These are phyloP conservation scores for Platysternon megacephalum DNA, from an alignment of 2,113 vertebrate species.

Conservation along the genomic window DNA sequence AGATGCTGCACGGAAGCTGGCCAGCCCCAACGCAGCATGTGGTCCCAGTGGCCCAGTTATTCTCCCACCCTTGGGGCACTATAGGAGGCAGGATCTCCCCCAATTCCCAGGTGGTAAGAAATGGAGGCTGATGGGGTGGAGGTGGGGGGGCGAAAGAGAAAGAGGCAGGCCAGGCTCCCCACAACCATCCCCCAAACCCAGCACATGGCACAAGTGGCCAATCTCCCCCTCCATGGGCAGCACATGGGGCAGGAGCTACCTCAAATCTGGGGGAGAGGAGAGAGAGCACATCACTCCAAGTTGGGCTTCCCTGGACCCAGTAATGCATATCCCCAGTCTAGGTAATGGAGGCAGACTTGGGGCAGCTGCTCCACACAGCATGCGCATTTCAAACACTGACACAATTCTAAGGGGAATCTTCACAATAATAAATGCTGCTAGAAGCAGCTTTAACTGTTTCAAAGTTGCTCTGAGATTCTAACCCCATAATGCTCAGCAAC, in stretches of 20 bases:
- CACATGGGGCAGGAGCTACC: background rate
- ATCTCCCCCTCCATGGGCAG: background rate
- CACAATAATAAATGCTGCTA: background rate
- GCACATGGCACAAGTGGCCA: background rate
- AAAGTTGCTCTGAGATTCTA: background rate
- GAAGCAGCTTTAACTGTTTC: background rate
- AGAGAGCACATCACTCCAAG: background rate
- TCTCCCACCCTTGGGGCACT: background rate
- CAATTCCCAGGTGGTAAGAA: background rate
- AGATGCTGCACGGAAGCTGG: background rate
- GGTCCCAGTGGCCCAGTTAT: background rate
- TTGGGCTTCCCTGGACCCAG: background rate
- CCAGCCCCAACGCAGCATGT: background rate
- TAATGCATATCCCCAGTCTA: background rate
- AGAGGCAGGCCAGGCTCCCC: background rate
- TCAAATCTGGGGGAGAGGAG: background rate
- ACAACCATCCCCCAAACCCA: background rate
- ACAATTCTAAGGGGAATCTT: background rate
- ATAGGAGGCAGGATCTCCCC: background rate
- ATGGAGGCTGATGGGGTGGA: background rate
- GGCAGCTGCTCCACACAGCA: background rate
- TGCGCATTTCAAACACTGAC: background rate
- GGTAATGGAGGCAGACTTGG: background rate
- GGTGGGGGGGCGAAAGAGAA: fast-evolving
- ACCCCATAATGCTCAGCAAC: background rate